Conservation (phyloP, 2,888 invertebrate genomes). For the Anthophora plumipes region DNA sequence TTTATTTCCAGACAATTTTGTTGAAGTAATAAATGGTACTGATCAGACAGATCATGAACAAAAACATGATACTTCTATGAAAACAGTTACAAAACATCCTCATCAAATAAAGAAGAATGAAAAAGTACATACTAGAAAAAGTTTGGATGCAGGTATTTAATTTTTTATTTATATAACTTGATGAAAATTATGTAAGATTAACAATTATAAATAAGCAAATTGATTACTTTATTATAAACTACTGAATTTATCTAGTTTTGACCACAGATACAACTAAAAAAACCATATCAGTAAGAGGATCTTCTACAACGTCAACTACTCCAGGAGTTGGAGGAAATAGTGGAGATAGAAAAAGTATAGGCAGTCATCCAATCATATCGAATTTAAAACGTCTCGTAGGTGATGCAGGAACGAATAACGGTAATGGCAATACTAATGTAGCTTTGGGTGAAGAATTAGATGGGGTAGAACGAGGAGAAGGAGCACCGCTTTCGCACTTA, state of each 20-base stretch:
- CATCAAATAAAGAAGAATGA: slow-evolving; percentile 77
- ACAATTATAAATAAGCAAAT: not conserved
- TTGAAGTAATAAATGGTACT: slow-evolving; percentile 87
- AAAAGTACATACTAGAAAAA: slow-evolving; percentile 80
- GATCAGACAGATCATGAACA: slow-evolving; percentile 72
- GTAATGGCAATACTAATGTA: slow-evolving; percentile 65
- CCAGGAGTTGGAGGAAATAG: slow-evolving; percentile 62
- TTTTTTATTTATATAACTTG: slow-evolving; percentile 11
- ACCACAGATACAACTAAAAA: slow-evolving; percentile 65
- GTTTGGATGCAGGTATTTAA: slow-evolving; percentile 77
- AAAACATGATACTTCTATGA: slow-evolving; percentile 74
- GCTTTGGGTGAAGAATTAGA: slow-evolving; percentile 84
- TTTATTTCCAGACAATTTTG: slow-evolving; percentile 99
- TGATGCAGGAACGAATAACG: slow-evolving; percentile 71
- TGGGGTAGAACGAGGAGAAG: slow-evolving; percentile 84
- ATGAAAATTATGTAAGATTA: not conserved
- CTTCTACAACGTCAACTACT: slow-evolving; percentile 68
- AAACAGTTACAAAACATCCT: slow-evolving; percentile 70
- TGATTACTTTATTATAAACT: slow-evolving; percentile 2
- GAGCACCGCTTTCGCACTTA: slow-evolving; percentile 85
- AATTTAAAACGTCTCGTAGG: slow-evolving; percentile 78
- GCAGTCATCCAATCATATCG: slow-evolving; percentile 75
- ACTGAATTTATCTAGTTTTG: slow-evolving; percentile 18
- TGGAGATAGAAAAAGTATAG: slow-evolving; percentile 76
- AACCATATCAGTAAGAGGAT: slow-evolving; percentile 63